A percentile compares a stretch with the other conserved stretches of the same genome.
phyloP scores from a whole-genome alignment of 2,113 vertebrate species.

The Mungos mungo region DNA sequence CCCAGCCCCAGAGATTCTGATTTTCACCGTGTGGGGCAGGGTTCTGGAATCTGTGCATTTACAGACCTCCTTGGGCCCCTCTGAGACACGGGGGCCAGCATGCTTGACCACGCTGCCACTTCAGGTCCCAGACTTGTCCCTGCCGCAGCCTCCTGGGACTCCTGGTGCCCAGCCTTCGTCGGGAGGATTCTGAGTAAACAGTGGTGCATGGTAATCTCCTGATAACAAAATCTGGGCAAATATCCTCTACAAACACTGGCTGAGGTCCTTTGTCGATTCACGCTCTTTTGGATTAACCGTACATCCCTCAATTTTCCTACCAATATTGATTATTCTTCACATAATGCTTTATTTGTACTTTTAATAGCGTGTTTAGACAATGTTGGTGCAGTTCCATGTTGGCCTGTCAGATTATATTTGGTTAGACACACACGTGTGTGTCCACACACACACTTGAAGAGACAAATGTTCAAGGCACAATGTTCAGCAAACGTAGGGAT shows the following conservation, averaged over 20 bases:
- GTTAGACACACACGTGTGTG: not conserved
- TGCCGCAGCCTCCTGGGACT: not conserved
- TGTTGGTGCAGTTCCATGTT: not conserved
- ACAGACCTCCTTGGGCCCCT: not conserved
- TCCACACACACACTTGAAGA: not conserved
- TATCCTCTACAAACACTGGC: not conserved
- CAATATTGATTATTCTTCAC: constrained; percentile 40
- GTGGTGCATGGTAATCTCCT: not conserved
- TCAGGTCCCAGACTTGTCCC: not conserved
- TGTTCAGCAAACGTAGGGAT: not conserved
- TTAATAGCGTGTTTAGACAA: constrained; percentile 12
- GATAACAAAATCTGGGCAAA: constrained; percentile 22
- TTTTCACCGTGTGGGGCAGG: too few species aligned
- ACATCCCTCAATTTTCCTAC: constrained; percentile 39
- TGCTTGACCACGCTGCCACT: not conserved
- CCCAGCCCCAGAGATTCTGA: not conserved
- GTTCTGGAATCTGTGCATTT: not conserved
- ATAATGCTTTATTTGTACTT: constrained; percentile 34
- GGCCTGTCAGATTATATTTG: constrained; percentile 38
- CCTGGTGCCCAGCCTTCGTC: not conserved
- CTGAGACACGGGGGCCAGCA: not conserved
- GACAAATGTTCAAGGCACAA: constrained; percentile 51
- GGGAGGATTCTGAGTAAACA: not conserved
- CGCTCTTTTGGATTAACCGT: not conserved
- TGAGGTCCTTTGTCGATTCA: constrained; percentile 37